These are phyloP conservation scores for Trididemnum nubilum DNA, from an alignment of 23 tunicate species.

Conservation along the genomic window DNA sequence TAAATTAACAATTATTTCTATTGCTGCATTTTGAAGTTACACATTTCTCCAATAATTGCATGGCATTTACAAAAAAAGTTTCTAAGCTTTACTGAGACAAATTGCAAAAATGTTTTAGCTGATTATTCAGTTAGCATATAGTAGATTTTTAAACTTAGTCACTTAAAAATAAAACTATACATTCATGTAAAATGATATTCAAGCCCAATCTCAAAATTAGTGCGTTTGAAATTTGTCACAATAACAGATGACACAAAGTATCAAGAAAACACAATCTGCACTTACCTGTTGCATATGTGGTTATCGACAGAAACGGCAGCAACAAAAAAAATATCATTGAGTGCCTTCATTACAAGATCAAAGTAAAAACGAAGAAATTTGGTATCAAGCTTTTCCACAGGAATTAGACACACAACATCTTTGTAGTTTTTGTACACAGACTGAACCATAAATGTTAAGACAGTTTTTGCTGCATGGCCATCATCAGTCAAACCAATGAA, in stretches of 20 bases:
- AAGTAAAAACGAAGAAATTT: neutral
- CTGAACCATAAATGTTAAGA: conserved; percentile 20
- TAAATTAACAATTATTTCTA: neutral
- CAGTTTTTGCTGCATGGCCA: conserved; percentile 15
- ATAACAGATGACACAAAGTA: neutral
- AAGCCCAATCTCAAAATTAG: too few species aligned
- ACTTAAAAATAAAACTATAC: too few species aligned
- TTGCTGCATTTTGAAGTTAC: too few species aligned
- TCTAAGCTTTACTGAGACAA: too few species aligned
- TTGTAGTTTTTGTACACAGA: neutral
- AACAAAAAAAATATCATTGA: neutral
- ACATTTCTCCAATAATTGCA: too few species aligned
- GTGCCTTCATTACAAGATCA: conserved; percentile 7
- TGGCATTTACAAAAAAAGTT: too few species aligned
- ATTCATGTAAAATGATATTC: too few species aligned
- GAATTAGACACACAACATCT: conserved; percentile 21
- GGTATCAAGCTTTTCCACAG: conserved; percentile 26
- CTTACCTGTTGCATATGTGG: neutral
- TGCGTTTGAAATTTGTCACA: too few species aligned
- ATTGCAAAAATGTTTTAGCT: too few species aligned
- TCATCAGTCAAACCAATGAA: conserved; percentile 24
- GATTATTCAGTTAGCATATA: too few species aligned
- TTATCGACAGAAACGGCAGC: neutral
- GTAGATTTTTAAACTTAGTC: too few species aligned
- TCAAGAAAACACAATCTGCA: neutral